Conservation (phyloP, 2,888 invertebrate genomes). For the Acanthosepion esculentum region DNA sequence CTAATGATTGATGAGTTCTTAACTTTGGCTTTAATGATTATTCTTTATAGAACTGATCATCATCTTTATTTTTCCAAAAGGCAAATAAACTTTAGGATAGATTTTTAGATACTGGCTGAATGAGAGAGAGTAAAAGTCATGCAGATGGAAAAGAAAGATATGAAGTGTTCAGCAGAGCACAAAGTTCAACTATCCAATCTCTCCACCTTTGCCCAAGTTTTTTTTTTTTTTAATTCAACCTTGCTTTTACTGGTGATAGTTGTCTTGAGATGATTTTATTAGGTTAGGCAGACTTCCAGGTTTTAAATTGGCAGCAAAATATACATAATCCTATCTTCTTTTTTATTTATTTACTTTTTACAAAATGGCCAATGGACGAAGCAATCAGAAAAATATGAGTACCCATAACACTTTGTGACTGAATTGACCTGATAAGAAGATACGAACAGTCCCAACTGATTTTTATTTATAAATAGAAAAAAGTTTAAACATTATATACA, state of each 20-base stretch:
- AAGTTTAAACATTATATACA: background rate
- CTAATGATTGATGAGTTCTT: background rate
- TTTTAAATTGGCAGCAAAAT: background rate
- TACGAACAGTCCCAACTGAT: background rate
- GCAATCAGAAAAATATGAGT: background rate
- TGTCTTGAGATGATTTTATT: conserved; percentile 9
- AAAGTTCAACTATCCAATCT: background rate
- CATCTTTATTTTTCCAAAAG: background rate
- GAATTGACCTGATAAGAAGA: background rate
- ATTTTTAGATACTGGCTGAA: background rate
- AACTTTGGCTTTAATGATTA: background rate
- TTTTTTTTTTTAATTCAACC: background rate
- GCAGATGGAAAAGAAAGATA: background rate
- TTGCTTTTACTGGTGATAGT: background rate
- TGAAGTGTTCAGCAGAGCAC: background rate
- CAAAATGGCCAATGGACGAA: background rate
- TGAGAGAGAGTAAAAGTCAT: background rate
- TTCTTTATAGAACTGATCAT: background rate
- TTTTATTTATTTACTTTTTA: background rate
- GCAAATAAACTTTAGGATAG: background rate
- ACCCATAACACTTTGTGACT: background rate
- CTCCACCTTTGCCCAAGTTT: background rate
- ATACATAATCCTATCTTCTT: background rate
- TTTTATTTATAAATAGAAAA: conserved; percentile 6
- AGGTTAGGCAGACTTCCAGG: background rate